Evolutionary conservation across 2,888 invertebrate species (phyloP).

Genomic region (Drosophila flavopinicola): DNA sequence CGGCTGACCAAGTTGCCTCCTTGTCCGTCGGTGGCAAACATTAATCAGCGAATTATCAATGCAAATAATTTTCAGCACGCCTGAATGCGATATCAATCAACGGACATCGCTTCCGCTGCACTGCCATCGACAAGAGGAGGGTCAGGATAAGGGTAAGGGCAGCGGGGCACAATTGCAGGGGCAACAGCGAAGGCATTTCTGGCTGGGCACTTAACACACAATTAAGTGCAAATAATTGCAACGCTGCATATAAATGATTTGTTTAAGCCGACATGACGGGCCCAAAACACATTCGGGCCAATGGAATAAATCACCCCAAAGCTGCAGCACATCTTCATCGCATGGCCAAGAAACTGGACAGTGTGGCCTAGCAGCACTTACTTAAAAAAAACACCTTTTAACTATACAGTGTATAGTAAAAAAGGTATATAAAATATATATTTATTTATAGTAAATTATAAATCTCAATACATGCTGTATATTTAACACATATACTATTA

Average conservation of each 20-base stretch:
- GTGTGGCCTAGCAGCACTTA: background rate
- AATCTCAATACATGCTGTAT: no score
- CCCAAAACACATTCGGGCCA: constrained; percentile 15
- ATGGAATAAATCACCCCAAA: constrained; percentile 61
- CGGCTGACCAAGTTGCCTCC: constrained; percentile 52
- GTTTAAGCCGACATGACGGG: constrained; percentile 79
- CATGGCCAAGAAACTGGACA: constrained; percentile 23
- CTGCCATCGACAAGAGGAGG: constrained; percentile 33
- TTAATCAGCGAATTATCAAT: constrained; percentile 81
- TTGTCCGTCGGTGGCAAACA: constrained; percentile 69
- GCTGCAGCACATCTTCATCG: constrained; percentile 57
- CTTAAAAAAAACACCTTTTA: no score
- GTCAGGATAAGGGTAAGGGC: background rate
- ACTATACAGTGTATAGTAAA: no score
- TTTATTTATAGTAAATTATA: no score
- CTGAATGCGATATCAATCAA: constrained; percentile 81
- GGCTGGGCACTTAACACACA: constrained; percentile 82
- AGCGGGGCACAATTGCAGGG: no score
- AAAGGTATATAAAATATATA: no score
- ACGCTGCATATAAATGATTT: constrained; percentile 83
- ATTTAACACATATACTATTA: no score
- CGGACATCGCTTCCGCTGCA: constrained; percentile 76
- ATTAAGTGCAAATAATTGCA: constrained; percentile 84
- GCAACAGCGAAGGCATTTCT: constrained; percentile 42
- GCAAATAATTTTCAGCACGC: constrained; percentile 81